Evolutionary conservation across 2,797 vertebrate genomes (phyloP), one percentile per base, ranked within the genome.

Genomic region (Cuniculus paca): DNA sequence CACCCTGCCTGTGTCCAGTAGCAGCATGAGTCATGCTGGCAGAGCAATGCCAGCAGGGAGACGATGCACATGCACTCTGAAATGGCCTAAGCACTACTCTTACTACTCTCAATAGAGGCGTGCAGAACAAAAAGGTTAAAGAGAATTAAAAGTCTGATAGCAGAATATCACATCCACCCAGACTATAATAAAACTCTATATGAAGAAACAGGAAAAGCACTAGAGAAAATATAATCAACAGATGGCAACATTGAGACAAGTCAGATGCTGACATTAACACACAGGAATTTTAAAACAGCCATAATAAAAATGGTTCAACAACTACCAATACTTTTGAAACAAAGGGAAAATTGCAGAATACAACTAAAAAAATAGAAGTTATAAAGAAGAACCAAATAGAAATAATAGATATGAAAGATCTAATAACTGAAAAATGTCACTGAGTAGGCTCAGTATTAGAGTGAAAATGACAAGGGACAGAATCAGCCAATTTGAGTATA

Each of bases 361-460:
- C 9, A 2, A 39, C 63, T 13, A 74, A 48, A 63, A 31, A 31
- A 54, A 52, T 28, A 72, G 36, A 84, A 93, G 19, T 78, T 89
- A 56, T 34, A 50, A 79, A 77, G 78, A 94, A 42, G 13, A 31
- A 45, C 34, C 28, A 48, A 60, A 91, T 20, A 26, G 70, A 74
- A 88, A 83, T 68, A 34, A 79, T 34, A 75, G 42, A 79, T 42
- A 16, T 74, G 24, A 82, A 89, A 82, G 75, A 84, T 72, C 16
- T 85, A 84, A 63, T 80, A 39, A 86, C 5, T 87, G 42, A 74
- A 95, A 74, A 90, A 92, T 84, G 20, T 75, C 6, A 16, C 16
- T 34, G 12, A 83, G 50, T 58, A 54, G 45, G 16, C 13, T 83
- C 10, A 56, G 1, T n/a, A 61, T 31, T 84, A 70, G 36, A 84